phyloP scores from a whole-genome alignment of 2,113 vertebrate genomes.

The Raja brachyura region DNA sequence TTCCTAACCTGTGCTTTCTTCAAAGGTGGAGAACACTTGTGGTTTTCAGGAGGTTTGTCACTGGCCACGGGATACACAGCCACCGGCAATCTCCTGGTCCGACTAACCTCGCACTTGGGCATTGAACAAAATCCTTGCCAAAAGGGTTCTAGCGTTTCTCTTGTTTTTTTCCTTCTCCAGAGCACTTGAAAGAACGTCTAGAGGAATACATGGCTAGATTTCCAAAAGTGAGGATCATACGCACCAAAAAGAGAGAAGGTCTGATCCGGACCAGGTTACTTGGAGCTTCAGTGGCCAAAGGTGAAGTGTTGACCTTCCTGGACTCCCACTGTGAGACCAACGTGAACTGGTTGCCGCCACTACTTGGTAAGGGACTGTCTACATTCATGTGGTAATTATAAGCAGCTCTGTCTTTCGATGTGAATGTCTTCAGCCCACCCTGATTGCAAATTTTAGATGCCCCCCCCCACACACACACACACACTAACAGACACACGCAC shows the following conservation, averaged over 20 bases:
- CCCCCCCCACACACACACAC: too few species aligned
- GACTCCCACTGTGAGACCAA: slow-evolving; percentile 87
- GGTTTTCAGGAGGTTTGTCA: too few species aligned
- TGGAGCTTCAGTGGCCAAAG: slow-evolving; percentile 73
- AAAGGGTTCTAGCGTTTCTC: not conserved
- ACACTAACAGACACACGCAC: too few species aligned
- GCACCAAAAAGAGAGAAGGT: slow-evolving; percentile 78
- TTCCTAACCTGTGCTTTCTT: too few species aligned
- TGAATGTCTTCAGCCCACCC: not conserved
- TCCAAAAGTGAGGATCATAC: slow-evolving; percentile 76
- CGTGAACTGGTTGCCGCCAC: slow-evolving; percentile 81
- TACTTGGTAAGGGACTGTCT: slow-evolving; percentile 66
- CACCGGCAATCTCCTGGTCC: too few species aligned
- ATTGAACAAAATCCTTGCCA: not conserved
- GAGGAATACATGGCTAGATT: slow-evolving; percentile 77
- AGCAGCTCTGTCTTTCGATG: too few species aligned
- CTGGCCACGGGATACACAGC: too few species aligned
- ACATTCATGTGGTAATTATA: not conserved
- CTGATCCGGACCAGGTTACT: slow-evolving; percentile 77
- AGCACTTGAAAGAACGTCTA: slow-evolving; percentile 72
- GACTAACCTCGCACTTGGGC: not conserved
- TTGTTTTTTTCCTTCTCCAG: slow-evolving; percentile 51
- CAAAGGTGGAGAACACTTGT: too few species aligned
- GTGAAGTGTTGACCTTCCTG: slow-evolving; percentile 77
- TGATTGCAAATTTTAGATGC: not conserved